Evolutionary conservation across 2,797 vertebrate genomes (phyloP), one percentile per base, ranked within the genome.

Genomic region (Muscicapa striata): DNA sequence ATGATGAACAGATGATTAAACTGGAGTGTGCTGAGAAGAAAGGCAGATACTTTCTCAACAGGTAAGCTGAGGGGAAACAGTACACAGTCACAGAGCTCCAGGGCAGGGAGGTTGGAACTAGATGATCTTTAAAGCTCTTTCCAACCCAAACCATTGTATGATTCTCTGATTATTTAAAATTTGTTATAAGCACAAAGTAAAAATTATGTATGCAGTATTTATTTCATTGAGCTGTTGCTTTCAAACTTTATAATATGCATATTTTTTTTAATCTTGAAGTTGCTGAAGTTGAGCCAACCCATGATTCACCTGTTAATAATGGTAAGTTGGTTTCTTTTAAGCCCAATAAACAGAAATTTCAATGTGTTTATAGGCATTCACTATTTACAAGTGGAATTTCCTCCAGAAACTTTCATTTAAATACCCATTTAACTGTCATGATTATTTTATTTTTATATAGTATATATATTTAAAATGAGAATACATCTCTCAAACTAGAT

Each of bases 181-280:
- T 30, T 49, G 3, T 52, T 29, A 49, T 8, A 12, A 83, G 49
- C 1, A 9, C 4, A 29, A 74, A 49, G 3, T 38, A 72, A 69
- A 82, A 61, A 46, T 11, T 24, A 77, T 26, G 5, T 61, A 8
- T 32, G 7, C 12, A 23, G 11, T 73, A 21, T 82, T 81, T 54
- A 66, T 69, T 91, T 86, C 4, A 61, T 48, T 58, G 51, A 80
- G 70, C 21, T 36, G 4, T 41, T 72, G 13, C 4, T 91, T 90
- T 46, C 13, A 43, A 78, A 58, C 5, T 36, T 13, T 64, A 12
- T 93, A 79, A 93, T 20, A 34, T 38, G 10, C 12, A 6, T 87
- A 6, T 79, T 7, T 80, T 83, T 94, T 34, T 40, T 15, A 21
- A 87, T 73, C 91, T 95, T 79, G 27, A 75, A 97, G 97, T 96